Conservation (phyloP, 2,797 vertebrate species). For the Syndactyla subalaris region DNA sequence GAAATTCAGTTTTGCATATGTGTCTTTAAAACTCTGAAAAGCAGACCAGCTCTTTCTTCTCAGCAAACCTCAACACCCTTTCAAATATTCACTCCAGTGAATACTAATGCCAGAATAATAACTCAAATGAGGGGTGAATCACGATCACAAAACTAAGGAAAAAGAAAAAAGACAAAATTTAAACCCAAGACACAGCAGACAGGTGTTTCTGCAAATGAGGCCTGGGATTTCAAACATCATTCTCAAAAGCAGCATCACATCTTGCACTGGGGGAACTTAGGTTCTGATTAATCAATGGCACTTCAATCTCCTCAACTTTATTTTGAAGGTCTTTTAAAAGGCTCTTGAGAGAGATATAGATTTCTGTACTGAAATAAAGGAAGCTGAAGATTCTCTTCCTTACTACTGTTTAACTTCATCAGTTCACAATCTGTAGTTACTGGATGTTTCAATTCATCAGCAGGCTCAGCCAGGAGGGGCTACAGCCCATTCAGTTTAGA, state of each 20-base stretch:
- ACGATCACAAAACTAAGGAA: not conserved
- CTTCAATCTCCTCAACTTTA: not conserved
- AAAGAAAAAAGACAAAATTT: not conserved
- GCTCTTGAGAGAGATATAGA: conserved; percentile 5
- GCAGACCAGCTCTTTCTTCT: not conserved
- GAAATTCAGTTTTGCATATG: not conserved
- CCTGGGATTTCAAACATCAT: not conserved
- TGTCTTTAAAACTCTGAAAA: not conserved
- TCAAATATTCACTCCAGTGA: not conserved
- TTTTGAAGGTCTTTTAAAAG: conserved; percentile 20
- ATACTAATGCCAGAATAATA: not conserved
- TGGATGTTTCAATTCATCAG: not conserved
- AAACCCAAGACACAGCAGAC: not conserved
- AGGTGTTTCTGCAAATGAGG: not conserved
- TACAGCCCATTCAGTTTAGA: not conserved
- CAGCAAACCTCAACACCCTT: not conserved
- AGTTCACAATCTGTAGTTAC: not conserved
- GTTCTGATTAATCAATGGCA: conserved; percentile 33
- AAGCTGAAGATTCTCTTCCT: not conserved
- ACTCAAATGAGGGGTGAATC: not conserved
- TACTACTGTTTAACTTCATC: not conserved
- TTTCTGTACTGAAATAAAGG: conserved; percentile 5
- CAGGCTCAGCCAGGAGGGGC: not conserved
- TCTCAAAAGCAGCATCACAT: fast-evolving
- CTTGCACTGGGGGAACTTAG: not conserved